Evolutionary conservation across 2,888 invertebrate genomes (phyloP), one percentile per base, ranked within the genome.

Genomic region (Strigamia transsilvanica): DNA sequence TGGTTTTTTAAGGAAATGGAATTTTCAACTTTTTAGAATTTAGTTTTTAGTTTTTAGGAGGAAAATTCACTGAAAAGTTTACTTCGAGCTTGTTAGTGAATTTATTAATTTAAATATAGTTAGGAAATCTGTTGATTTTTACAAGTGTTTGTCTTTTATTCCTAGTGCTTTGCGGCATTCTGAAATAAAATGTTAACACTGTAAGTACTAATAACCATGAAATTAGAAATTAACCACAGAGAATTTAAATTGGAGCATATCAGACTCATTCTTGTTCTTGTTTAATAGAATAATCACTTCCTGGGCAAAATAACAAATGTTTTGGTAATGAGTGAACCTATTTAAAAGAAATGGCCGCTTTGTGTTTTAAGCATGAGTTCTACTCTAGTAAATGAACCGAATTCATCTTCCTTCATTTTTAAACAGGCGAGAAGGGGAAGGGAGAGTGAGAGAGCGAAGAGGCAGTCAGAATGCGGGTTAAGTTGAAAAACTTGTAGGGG

Each of bases 401-500:
- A 56, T 56, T 56, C 56, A 56, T 56, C 56, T 56, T 56, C 56
- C 56, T 56, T 56, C 56, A 56, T 56, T 56, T 56, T 18, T 18
- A 21, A 56, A 56, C 21, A 1, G 18, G n/a, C 4, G 21, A 6
- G 18, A 5, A 56, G 18, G 56, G 56, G 56, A 3, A 27, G 3
- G 27, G 27, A 51, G n/a, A n/a, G 51, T 13, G 51, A 56, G 21
- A 18, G 18, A 56, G 56, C 21, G 38, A 38, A 27, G 38, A 38
- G 38, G 38, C 38, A 38, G 38, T 38, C 18, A 56, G 56, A 56
- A 56, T 56, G 56, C 56, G 56, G 56, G 56, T 56, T 56, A 56
- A 56, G 56, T 56, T 56, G 56, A 56, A 56, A 56, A 56, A 56
- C 56, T 56, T 56, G 56, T 56, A 56, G 56, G 56, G 56, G 56